Base-by-base conservation (phyloP, 2,113 vertebrate species). In the Lophotis ruficrista region DNA sequence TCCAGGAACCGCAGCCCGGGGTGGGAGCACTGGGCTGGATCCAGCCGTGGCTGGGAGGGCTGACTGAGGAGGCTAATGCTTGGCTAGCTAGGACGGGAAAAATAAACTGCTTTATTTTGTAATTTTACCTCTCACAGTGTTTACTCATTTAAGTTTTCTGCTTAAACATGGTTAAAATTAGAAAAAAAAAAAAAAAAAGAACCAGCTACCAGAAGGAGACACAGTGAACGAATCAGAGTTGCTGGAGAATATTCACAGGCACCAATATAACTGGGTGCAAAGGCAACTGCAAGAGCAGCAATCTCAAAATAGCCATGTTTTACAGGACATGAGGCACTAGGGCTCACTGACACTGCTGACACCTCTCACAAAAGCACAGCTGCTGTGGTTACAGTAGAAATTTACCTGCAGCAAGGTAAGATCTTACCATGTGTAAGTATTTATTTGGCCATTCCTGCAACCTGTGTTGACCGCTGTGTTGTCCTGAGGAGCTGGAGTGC, bases 11-110 rank as follows among this genome's bases (percentile, higher is more conserved):
- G 60, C 61, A 57, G 66, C 2, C 48, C 6, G 35, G 75, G 76
- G 62, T 25, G 27, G 92, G 83, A 87, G 86, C 5, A 9, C 35
- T 89, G 87, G 76, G 80, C 89, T 83, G 83, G 47, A 15, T 43
- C 56, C 89, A 58, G 57, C 18, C 12, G 4, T 10, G 53, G 69
- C 88, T 31, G 79, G 72, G 79, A 87, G 79, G 38, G 78, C 82
- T 73, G 91, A 3, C 47, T 14, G 38, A 79, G 73, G 2, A 53
- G 51, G 48, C 30, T 43, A 15, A 12, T 0, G 24, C 45, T 17
- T n/a, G 70, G 66, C 62, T 58, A 38, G 79, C 64, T 64, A 31
- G 83, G 83, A 37, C 68, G 82, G 77, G 56, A 79, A 57, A 85
- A 93, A 81, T 25, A 78, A 71, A 61, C 53, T 76, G 45, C 69